These are phyloP conservation scores for Chaetogeoica ovagalla DNA, from an alignment of 2,888 invertebrate genomes.

Conservation along the genomic window DNA sequence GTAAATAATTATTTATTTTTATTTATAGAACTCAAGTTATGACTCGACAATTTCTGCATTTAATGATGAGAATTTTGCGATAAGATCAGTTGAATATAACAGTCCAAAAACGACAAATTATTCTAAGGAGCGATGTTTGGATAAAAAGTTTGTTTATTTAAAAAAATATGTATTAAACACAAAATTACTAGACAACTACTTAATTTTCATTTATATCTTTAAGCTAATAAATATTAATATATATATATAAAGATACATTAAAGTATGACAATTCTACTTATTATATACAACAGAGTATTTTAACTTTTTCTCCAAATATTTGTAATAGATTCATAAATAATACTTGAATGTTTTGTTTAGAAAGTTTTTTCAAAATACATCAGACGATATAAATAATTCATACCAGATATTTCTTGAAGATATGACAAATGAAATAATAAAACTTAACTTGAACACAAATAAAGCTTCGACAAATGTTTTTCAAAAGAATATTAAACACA, in stretches of 20 bases:
- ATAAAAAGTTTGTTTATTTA: neutral
- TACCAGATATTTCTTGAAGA: conserved; percentile 44
- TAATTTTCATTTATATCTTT: too few relatives aligned
- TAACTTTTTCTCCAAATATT: neutral
- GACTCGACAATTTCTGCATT: conserved; percentile 1
- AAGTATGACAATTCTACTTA: neutral
- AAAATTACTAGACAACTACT: too few relatives aligned
- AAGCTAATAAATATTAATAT: too few relatives aligned
- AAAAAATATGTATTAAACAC: too few relatives aligned
- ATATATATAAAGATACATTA: too few relatives aligned
- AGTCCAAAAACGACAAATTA: neutral
- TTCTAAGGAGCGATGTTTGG: neutral
- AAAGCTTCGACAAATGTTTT: conserved; percentile 40
- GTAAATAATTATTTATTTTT: neutral
- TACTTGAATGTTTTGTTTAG: conserved; percentile 20
- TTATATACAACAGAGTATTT: too few relatives aligned
- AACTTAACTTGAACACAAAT: conserved; percentile 33
- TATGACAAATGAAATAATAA: conserved; percentile 42
- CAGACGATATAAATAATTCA: neutral
- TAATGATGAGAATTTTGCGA: conserved; percentile 6
- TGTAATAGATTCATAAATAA: neutral
- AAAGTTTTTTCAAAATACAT: conserved; percentile 23
- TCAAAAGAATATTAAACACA: conserved; percentile 44
- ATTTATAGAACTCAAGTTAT: conserved; percentile 29
- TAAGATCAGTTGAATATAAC: conserved; percentile 17